Evolutionary conservation across 2,113 vertebrate species (phyloP).

Genomic region (Bos indicus): DNA sequence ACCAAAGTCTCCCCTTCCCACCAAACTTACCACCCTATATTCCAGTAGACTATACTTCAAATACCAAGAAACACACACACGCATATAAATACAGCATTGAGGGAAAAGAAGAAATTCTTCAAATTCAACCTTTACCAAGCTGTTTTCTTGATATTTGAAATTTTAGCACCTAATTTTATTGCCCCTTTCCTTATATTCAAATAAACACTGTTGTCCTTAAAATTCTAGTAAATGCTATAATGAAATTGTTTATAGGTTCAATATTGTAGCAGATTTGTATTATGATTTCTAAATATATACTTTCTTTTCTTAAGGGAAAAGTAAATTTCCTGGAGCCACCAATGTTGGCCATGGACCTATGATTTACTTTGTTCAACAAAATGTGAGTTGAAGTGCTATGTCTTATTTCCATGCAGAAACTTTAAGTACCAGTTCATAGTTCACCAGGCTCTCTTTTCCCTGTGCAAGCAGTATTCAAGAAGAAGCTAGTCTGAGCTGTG

Average conservation of each 20-base stretch:
- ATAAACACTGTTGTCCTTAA: not conserved
- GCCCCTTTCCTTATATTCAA: not conserved
- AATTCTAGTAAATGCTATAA: not conserved
- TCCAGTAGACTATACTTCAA: not conserved
- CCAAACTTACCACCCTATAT: not conserved
- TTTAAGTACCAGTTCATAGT: not conserved
- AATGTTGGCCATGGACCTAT: not conserved
- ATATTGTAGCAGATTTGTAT: not conserved
- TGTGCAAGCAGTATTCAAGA: not conserved
- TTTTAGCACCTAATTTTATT: not conserved
- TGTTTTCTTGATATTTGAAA: not conserved
- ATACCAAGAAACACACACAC: not conserved
- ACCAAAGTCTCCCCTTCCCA: not conserved
- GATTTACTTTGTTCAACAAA: not conserved
- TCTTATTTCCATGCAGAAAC: not conserved
- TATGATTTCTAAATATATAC: not conserved
- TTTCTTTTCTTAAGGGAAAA: not conserved
- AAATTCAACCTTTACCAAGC: not conserved
- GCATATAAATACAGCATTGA: not conserved
- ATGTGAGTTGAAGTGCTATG: not conserved
- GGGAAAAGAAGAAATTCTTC: not conserved
- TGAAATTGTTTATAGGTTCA: not conserved
- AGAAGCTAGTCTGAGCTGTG: not conserved
- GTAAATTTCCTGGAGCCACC: conserved; percentile 21
- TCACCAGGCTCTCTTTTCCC: not conserved